Evolutionary conservation across 2,888 invertebrate genomes (phyloP).

Genomic region (Microplitis deprimator): DNA sequence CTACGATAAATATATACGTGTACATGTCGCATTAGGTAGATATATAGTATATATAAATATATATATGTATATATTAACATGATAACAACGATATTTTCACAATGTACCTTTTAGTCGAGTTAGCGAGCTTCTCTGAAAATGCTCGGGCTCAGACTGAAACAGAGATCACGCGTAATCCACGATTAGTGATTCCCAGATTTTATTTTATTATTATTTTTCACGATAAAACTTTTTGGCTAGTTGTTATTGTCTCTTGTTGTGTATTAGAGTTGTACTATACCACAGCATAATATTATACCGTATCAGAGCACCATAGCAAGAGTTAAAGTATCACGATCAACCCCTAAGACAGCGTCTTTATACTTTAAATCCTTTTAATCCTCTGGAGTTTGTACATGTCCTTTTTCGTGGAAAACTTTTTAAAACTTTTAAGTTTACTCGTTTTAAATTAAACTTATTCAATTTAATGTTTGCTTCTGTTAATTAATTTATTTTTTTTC

Average conservation of each 20-base stretch:
- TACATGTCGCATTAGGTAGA: slow-evolving; percentile 49
- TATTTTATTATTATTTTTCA: slow-evolving; percentile 17
- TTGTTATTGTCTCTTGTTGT: background rate
- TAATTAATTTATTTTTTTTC: background rate
- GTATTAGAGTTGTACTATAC: background rate
- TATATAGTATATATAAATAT: slow-evolving; percentile 47
- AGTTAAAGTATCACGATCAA: background rate
- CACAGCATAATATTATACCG: background rate
- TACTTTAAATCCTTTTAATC: slow-evolving; percentile 1
- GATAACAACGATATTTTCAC: slow-evolving; percentile 64
- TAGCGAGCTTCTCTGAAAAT: slow-evolving; percentile 70
- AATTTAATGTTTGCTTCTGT: slow-evolving; percentile 16
- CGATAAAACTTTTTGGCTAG: background rate
- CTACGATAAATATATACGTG: slow-evolving; percentile 43
- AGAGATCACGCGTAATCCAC: slow-evolving; percentile 70
- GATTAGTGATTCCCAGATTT: slow-evolving; percentile 54
- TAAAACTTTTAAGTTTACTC: slow-evolving; percentile 14
- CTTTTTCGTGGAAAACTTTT: background rate
- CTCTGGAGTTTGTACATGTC: background rate
- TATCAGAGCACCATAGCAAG: slow-evolving; percentile 5
- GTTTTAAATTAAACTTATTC: background rate
- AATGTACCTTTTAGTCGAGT: slow-evolving; percentile 71
- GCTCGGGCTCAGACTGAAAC: slow-evolving; percentile 72
- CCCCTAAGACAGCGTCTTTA: background rate
- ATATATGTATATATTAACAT: slow-evolving; percentile 51